Evolutionary conservation across 1,140 invertebrate species (phyloP).

Genomic region (Drosophila obscura): DNA sequence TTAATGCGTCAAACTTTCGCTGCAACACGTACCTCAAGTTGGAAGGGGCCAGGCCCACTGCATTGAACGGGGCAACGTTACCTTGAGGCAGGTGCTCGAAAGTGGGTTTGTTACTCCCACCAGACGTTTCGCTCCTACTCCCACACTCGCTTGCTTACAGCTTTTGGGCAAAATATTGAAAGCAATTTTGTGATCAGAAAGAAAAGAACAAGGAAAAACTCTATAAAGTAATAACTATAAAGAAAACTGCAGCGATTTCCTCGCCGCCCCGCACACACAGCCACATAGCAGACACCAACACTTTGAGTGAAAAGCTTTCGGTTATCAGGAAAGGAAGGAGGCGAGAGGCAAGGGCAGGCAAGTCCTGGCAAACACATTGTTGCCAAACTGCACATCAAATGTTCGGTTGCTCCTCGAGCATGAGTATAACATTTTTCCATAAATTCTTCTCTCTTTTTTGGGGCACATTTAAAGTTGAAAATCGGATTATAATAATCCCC

Average conservation of each 20-base stretch:
- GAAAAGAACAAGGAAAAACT: slow-evolving; percentile 55
- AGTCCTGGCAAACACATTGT: slow-evolving; percentile 42
- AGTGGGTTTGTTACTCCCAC: slow-evolving; percentile 49
- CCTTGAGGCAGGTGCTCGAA: slow-evolving; percentile 59
- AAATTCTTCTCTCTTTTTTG: slow-evolving; percentile 32
- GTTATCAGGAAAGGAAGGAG: slow-evolving; percentile 28
- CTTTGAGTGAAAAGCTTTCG: slow-evolving; percentile 50
- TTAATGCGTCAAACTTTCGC: slow-evolving; percentile 79
- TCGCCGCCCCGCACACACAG: slow-evolving; percentile 21
- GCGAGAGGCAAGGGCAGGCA: background rate
- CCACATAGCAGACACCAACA: slow-evolving; percentile 3
- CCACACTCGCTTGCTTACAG: slow-evolving; percentile 7
- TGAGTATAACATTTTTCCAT: slow-evolving; percentile 37
- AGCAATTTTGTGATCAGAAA: slow-evolving; percentile 76
- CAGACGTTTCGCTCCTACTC: slow-evolving; percentile 5
- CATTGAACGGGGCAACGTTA: slow-evolving; percentile 43
- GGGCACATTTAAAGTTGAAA: slow-evolving; percentile 61
- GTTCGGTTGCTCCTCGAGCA: slow-evolving; percentile 5
- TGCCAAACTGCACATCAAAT: slow-evolving; percentile 55
- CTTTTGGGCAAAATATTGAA: slow-evolving; percentile 65
- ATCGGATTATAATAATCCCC: slow-evolving; percentile 77
- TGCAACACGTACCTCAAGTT: slow-evolving; percentile 76
- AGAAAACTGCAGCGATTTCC: slow-evolving; percentile 70
- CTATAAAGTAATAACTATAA: slow-evolving; percentile 80
- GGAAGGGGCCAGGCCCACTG: slow-evolving; percentile 30